These are phyloP conservation scores for Seira sanloemensis DNA, from an alignment of 2,888 invertebrate genomes.

Conservation along the genomic window DNA sequence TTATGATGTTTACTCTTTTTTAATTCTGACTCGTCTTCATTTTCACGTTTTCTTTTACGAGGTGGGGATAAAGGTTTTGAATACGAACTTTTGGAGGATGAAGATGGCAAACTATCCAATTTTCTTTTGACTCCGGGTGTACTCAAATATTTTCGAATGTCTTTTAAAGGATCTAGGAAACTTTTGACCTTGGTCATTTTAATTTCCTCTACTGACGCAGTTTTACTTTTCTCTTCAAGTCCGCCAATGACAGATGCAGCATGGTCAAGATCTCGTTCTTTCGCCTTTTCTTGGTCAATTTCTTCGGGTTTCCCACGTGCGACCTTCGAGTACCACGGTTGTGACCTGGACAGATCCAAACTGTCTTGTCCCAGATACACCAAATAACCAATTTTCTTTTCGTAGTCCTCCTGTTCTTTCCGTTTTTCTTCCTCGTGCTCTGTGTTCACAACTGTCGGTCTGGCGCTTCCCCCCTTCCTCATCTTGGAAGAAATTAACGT, in stretches of 20 bases:
- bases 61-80: neutral
- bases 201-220: conserved; percentile 74
- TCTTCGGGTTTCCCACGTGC: conserved; percentile 71
- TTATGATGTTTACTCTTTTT: conserved; percentile 74
- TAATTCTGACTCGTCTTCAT: conserved; percentile 68
- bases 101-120: conserved; percentile 51
- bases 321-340: conserved; percentile 86
- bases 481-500: conserved; percentile 92
- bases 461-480: conserved; percentile 82
- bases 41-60: neutral
- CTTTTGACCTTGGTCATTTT: conserved; percentile 81
- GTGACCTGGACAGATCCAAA: conserved; percentile 88
- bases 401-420: conserved; percentile 95
- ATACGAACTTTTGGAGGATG: neutral
- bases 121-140: conserved; percentile 70
- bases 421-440: conserved; percentile 94
- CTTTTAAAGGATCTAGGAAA: conserved; percentile 84
- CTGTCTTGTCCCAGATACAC: conserved; percentile 97
- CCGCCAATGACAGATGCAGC: conserved; percentile 23
- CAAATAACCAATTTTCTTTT: conserved; percentile 96
- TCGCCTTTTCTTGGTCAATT: conserved; percentile 40
- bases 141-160: conserved; percentile 81
- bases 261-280: conserved; percentile 50
- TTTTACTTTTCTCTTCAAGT: conserved; percentile 40
- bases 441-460: conserved; percentile 80